A percentile compares a stretch with the other conserved stretches of the same genome.
phyloP scores from a whole-genome alignment of 64 coral and sea anemone species.

The Stichodactyla helianthus region DNA sequence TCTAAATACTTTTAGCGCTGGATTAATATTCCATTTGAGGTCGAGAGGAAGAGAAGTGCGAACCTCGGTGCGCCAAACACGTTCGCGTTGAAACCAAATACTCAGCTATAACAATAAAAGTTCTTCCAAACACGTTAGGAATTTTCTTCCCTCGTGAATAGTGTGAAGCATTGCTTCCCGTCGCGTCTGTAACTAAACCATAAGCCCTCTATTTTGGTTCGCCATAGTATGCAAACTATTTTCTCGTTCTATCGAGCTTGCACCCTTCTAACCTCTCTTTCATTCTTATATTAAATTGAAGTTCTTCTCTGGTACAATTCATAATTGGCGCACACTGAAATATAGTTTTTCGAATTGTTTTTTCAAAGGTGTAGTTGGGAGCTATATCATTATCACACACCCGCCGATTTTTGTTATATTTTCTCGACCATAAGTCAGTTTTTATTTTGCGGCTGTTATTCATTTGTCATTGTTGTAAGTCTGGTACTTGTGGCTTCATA shows the following conservation, averaged over 20 bases:
- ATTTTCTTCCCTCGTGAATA: background rate
- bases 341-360: too few relatives aligned
- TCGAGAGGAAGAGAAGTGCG: background rate
- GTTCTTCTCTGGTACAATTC: too few relatives aligned
- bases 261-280: background rate
- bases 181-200: background rate
- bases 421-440: background rate
- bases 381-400: background rate
- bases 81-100: background rate
- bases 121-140: background rate
- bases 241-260: background rate
- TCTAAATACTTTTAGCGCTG: background rate
- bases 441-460: background rate
- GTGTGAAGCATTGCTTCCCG: background rate
- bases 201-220: background rate
- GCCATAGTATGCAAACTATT: background rate
- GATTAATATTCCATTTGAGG: constrained; percentile 10
- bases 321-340: too few relatives aligned
- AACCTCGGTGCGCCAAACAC: background rate
- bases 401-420: background rate
- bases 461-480: background rate
- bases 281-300: background rate
- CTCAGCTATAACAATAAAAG: background rate
- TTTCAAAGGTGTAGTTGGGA: background rate
- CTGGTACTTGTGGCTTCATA: background rate